Evolutionary conservation across 2,113 vertebrate species (phyloP).

Genomic region (Diadophis punctatus): DNA sequence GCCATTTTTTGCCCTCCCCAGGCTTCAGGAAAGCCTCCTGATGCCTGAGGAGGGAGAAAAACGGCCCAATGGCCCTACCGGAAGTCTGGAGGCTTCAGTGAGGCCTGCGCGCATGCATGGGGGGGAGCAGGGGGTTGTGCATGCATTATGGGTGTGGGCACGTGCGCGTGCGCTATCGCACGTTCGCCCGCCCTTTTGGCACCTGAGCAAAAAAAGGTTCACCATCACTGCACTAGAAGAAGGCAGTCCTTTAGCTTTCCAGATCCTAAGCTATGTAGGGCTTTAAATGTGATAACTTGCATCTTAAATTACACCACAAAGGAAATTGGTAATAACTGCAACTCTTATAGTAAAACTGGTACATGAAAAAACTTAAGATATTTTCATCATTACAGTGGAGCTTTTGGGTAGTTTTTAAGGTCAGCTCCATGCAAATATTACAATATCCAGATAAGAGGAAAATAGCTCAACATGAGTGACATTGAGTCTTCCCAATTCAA

Average conservation of each 20-base stretch:
- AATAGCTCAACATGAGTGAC: not conserved
- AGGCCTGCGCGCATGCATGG: too few species aligned
- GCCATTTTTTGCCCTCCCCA: too few species aligned
- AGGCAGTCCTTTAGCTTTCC: not conserved
- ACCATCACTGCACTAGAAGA: too few species aligned
- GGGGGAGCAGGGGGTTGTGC: too few species aligned
- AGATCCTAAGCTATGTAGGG: not conserved
- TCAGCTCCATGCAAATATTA: not conserved
- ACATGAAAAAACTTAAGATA: not conserved
- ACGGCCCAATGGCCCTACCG: too few species aligned
- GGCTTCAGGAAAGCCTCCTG: too few species aligned
- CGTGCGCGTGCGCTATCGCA: too few species aligned
- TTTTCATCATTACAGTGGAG: not conserved
- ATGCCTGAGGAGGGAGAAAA: too few species aligned
- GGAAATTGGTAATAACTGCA: not conserved
- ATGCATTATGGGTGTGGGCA: too few species aligned
- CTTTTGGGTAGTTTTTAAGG: not conserved
- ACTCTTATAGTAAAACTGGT: not conserved
- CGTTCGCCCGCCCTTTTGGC: too few species aligned
- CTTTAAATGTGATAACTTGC: not conserved
- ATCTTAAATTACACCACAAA: not conserved
- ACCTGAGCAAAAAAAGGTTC: too few species aligned
- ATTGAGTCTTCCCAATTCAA: not conserved
- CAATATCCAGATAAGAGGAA: not conserved
- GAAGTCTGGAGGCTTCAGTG: too few species aligned